Base-by-base conservation (phyloP, 2,797 vertebrate species). In the Anas georgica region DNA sequence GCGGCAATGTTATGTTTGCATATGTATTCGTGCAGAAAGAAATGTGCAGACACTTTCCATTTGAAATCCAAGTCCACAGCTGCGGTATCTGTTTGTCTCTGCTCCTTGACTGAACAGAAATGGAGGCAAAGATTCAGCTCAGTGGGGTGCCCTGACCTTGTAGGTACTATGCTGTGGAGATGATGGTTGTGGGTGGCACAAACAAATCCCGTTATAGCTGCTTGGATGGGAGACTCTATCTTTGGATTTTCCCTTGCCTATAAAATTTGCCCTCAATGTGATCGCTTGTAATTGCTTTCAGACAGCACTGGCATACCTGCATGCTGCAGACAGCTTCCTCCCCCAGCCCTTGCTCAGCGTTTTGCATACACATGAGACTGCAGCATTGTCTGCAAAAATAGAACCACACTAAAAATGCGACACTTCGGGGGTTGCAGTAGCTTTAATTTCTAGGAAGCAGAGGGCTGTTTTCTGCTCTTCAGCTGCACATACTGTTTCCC, bases 341-440 rank as follows among this genome's bases (percentile, higher is more conserved):
- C 73, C 73, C 39, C 59, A 33, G 63, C 93, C 63, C 68, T 96
- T 93, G 89, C 91, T 94, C 94, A 88, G 86, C 60, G 0, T 91
- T 95, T 81, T 87, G 64, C 90, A 50, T 50, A 64, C 74, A 52
- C 77, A 62, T 67, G 91, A 95, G 93, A 91, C 87, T 92, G 91
- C 92, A 96, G 81, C 35, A 16, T 15, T 3, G 1, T 64, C 69
- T 76, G 63, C 83, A 89, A 83, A 94, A 93, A 93, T 33, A 93
- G 93, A 68, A 41, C 45, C 0, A 0, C 37, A 74, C 45, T 58
- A 81, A 92, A 92, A 85, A 43, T 90, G 56, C 17, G 0, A 74
- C 69, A 18, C 41, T 79, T 92, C 3, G 56, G 58, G 82, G 76
- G 23, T 28, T 94, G 62, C 92, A 59, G 3, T 41, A 29, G 41